A percentile compares a stretch with the other conserved stretches of the same genome.
Evolutionary conservation across 2,797 vertebrate species (phyloP).

Genomic region (Phrynocephalus vlangalii): DNA sequence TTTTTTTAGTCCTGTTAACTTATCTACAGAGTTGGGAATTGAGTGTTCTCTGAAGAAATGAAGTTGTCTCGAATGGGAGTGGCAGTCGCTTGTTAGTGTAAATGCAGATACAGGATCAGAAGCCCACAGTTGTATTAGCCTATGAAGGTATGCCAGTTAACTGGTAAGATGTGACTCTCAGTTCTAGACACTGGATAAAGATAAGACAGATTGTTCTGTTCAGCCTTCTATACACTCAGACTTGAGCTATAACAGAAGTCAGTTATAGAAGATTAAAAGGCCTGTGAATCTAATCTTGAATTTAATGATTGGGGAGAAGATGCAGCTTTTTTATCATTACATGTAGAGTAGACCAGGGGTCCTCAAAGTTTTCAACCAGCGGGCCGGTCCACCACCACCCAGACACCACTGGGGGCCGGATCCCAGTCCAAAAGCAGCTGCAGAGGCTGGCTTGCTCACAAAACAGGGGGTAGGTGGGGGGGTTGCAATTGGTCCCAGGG

Average conservation of each 20-base stretch:
- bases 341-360: background rate
- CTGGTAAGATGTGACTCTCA: background rate
- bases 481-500: too few species aligned
- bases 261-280: background rate
- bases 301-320: background rate
- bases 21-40: background rate
- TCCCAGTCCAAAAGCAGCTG: too few species aligned
- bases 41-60: background rate
- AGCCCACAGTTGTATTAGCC: background rate
- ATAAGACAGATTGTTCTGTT: background rate
- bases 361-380: too few species aligned
- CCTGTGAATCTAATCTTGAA: background rate
- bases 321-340: background rate
- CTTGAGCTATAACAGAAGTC: background rate
- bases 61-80: background rate
- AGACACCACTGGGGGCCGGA: too few species aligned
- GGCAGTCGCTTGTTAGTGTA: background rate
- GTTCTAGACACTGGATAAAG: background rate
- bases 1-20: background rate
- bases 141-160: background rate
- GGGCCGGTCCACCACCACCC: too few species aligned
- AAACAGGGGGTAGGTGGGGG: too few species aligned
- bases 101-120: background rate
- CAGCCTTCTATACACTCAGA: background rate
- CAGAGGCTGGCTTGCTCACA: too few species aligned